These are phyloP conservation scores for Cydia amplana DNA, from an alignment of 1,140 invertebrate species.

Conservation along the genomic window DNA sequence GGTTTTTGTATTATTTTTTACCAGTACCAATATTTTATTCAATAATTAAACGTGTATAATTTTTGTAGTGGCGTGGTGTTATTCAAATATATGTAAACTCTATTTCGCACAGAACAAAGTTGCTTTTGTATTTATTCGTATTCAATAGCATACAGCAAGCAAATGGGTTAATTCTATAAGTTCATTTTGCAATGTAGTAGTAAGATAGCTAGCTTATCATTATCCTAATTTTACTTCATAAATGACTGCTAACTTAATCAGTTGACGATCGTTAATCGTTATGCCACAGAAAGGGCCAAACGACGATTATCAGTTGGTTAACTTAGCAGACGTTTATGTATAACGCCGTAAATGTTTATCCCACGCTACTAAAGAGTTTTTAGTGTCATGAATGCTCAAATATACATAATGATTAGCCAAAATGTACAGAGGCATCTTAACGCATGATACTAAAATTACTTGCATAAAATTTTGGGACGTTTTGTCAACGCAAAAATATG, in stretches of 20 bases:
- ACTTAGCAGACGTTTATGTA: too few species aligned
- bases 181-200: not conserved
- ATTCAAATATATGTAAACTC: not conserved
- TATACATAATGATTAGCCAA: not conserved
- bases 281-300: too few species aligned
- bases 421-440: not conserved
- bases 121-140: not conserved
- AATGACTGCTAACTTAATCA: too few species aligned
- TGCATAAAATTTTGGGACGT: too few species aligned
- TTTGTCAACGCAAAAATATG: not conserved
- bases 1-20: constrained; percentile 2
- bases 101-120: constrained; percentile 1
- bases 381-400: constrained; percentile 13
- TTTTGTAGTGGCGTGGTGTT: not conserved
- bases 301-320: too few species aligned
- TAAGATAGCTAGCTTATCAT: not conserved
- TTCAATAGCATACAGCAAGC: not conserved
- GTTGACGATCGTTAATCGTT: too few species aligned
- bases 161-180: too few species aligned
- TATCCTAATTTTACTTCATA: not conserved
- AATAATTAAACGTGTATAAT: not conserved
- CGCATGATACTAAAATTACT: constrained; percentile 20
- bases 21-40: not conserved
- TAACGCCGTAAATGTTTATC: not conserved
- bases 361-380: not conserved